Conservation (phyloP, 2,113 vertebrate genomes). For the Tricholaema leucomelas region DNA sequence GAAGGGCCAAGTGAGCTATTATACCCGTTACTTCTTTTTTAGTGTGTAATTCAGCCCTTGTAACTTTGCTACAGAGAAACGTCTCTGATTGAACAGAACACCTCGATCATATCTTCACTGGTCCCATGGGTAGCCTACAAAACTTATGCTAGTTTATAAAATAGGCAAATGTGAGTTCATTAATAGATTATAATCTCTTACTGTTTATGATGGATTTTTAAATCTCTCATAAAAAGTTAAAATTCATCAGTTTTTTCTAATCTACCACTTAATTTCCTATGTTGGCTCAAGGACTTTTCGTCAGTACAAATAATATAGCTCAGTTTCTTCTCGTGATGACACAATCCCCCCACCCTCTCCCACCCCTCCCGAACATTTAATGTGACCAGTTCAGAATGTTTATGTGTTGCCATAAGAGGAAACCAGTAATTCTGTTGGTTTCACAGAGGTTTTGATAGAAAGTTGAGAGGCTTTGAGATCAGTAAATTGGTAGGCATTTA, state of each 20-base stretch:
- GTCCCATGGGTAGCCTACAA: rapidly evolving
- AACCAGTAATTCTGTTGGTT: neutral
- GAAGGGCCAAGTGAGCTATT: neutral
- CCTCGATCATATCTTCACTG: neutral
- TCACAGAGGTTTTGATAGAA: neutral
- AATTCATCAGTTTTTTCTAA: neutral
- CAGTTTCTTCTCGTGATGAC: neutral
- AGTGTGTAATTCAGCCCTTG: neutral
- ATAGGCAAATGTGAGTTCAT: neutral
- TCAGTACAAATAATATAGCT: neutral
- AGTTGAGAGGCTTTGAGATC: neutral
- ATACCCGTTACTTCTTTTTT: neutral
- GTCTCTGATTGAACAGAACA: neutral
- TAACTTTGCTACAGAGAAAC: neutral
- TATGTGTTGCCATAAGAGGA: neutral
- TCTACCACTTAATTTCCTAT: neutral
- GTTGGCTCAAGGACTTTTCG: neutral
- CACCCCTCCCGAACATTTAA: too few species aligned
- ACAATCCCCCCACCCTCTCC: too few species aligned
- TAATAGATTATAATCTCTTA: neutral
- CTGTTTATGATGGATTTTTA: neutral
- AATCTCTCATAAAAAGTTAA: neutral
- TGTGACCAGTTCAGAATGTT: neutral
- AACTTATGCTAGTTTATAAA: neutral
- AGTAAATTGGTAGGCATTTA: neutral